Conservation (phyloP, 1,140 invertebrate species). For the Eupristina koningsbergeri region DNA sequence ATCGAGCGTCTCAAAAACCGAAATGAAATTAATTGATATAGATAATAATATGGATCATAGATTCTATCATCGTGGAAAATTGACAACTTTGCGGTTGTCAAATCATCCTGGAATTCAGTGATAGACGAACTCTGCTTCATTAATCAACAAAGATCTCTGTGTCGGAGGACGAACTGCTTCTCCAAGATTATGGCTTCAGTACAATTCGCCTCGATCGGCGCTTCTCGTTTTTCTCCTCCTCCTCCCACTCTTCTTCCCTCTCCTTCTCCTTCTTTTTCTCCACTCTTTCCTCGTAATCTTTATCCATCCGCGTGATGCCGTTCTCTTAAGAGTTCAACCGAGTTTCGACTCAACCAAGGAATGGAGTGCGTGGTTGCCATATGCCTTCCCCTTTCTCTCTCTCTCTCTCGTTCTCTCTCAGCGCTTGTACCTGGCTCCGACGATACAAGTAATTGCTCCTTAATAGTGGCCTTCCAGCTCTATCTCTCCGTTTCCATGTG, state of each 20-base stretch:
- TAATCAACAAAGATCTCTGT: background rate
- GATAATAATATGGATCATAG: too few species aligned
- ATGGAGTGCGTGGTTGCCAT: conserved; percentile 52
- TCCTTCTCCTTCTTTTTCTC: background rate
- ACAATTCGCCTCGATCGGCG: background rate
- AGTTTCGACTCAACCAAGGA: background rate
- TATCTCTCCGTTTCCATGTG: background rate
- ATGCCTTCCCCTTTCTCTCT: conserved; percentile 37
- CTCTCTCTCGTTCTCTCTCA: background rate
- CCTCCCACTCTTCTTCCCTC: too few species aligned
- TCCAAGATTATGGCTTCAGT: background rate
- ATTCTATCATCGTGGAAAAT: background rate
- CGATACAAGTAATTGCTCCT: conserved; percentile 56
- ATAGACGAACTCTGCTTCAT: background rate
- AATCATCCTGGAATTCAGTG: background rate
- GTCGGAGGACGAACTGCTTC: background rate
- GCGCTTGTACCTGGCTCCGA: conserved; percentile 48
- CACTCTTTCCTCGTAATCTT: background rate
- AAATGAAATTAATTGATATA: too few species aligned
- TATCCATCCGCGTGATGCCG: background rate
- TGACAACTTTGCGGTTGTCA: background rate
- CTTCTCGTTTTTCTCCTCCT: background rate
- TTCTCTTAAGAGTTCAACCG: background rate
- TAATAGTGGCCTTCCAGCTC: conserved; percentile 42
- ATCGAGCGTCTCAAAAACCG: too few species aligned